Base-by-base conservation (phyloP, 1,140 invertebrate species). In the Drosophila saltans region DNA sequence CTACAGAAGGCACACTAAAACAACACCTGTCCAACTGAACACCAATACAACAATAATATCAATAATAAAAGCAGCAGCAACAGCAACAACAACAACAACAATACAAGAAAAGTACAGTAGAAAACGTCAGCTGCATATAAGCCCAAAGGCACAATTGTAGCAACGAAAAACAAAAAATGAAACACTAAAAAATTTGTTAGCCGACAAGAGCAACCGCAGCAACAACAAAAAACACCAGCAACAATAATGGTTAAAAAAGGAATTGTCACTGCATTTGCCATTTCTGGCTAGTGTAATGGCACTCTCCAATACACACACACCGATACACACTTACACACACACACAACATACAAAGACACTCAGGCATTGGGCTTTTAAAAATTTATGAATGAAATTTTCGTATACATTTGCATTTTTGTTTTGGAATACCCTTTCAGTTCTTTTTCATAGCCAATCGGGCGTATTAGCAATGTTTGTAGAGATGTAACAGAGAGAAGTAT, bases 371-470 rank as follows among this genome's bases (percentile, higher is more conserved):
- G 21, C 45, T 48, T 75, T 86, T 72, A 86, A 86, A 86, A 76
- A 86, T 85, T 86, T 76, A 85, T 85, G 72, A 85, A 84, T 85
- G 81, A 80, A 80, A 74, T 21, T 80, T 68, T 80, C 64, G 62
- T 72, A 66, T 67, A 72, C 63, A 69, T 74, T 74, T 74, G 45
- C 45, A 52, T 52, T 52, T 52, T 52, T 52, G 45, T 52, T 52
- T 52, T 52, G 45, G 24, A 52, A 52, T 52, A 52, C 45, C 45
- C 45, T 52, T 11, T 43, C 24, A 21, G n/a, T 43, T 43, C 4
- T 16, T n/a, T n/a, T 16, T n/a, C 16, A 16, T 43, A 43, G 8
- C 7, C 6, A 3, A 36, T 7, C 24, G 43, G 56, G 52, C 59
- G 45, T 45, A 63, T 28, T 16, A 39, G 45, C 68, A 59, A 9